A percentile compares a stretch with the other conserved stretches of the same genome.
Evolutionary conservation across 2,888 invertebrate genomes (phyloP).

Genomic region (Oscheius onirici): DNA sequence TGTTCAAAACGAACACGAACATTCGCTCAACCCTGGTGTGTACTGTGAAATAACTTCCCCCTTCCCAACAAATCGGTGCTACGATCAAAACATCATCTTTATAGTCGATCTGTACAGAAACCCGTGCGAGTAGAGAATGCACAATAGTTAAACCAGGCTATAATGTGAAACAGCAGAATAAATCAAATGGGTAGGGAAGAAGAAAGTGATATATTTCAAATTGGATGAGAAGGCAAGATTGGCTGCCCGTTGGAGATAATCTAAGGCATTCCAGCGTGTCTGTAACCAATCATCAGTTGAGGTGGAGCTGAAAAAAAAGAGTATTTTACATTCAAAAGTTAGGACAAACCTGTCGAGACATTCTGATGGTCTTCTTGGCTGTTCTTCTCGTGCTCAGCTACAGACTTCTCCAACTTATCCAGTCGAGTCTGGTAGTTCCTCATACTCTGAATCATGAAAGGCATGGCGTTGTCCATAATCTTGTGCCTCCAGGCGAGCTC

Average conservation of each 20-base stretch:
- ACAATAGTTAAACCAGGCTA: too few species aligned
- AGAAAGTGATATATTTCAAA: too few species aligned
- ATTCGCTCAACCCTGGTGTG: too few species aligned
- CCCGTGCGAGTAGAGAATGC: too few species aligned
- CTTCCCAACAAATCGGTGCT: too few species aligned
- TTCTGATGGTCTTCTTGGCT: conserved; percentile 87
- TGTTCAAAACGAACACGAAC: too few species aligned
- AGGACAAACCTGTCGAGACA: conserved; percentile 61
- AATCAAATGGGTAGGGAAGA: too few species aligned
- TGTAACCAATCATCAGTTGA: conserved; percentile 88
- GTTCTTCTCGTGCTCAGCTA: conserved; percentile 91
- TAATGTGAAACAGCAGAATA: too few species aligned
- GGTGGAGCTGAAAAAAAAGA: conserved; percentile 78
- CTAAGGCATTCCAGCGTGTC: conserved; percentile 4
- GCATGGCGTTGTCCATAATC: conserved; percentile 99
- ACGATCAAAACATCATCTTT: too few species aligned
- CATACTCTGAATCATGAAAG: conserved; percentile 94
- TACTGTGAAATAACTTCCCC: too few species aligned
- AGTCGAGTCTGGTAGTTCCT: conserved; percentile 81
- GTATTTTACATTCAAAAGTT: neutral
- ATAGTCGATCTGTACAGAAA: too few species aligned
- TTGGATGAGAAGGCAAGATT: too few species aligned
- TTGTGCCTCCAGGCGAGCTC: conserved; percentile 90
- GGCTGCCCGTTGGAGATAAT: neutral
- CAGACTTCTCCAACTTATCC: conserved; percentile 93